These are phyloP conservation scores for Tachysurus vachellii DNA, from an alignment of 2,113 vertebrate species.

Conservation along the genomic window DNA sequence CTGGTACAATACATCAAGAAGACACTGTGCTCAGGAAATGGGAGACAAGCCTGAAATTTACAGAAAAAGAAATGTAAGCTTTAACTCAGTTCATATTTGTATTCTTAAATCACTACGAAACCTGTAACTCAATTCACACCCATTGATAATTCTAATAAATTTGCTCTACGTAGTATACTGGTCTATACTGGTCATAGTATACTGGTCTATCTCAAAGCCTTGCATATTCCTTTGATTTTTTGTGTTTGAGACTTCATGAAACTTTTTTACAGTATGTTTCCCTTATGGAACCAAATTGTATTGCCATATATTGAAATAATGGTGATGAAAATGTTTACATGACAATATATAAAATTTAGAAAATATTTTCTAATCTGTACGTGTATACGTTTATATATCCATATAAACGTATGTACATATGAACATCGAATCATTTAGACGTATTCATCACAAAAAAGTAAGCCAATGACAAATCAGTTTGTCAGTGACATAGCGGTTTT, in stretches of 20 bases:
- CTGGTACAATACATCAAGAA: not conserved
- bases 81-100: not conserved
- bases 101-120: not conserved
- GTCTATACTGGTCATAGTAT: not conserved
- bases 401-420: no score
- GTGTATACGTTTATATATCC: no score
- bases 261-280: not conserved
- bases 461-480: not conserved
- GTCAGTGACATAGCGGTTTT: not conserved
- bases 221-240: not conserved
- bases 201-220: not conserved
- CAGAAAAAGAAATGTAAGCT: not conserved
- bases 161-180: not conserved
- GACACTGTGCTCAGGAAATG: not conserved
- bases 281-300: not conserved
- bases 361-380: not conserved
- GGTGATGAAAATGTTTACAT: not conserved
- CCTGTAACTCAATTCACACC: not conserved
- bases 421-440: not conserved
- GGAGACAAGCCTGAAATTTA: not conserved
- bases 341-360: not conserved
- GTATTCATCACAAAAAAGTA: not conserved
- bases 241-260: not conserved
- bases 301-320: not conserved
- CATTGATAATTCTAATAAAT: not conserved